Base-by-base conservation (phyloP, 30 jellyfish, hydroid and myxozoan genomes). In the Mastigias papua region DNA sequence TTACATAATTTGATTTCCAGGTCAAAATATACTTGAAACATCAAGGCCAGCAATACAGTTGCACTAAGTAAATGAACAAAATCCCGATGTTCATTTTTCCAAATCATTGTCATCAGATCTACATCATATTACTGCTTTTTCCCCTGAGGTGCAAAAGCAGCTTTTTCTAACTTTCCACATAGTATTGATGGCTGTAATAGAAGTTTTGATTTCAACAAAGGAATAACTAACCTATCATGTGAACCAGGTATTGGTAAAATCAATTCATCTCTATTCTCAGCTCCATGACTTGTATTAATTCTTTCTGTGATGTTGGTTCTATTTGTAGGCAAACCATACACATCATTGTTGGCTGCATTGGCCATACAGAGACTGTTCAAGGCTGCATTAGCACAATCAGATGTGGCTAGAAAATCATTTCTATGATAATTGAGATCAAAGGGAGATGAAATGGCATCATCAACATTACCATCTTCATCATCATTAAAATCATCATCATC, bases 301-400 rank as follows among this genome's bases (percentile, higher is more conserved):
- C 85, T 66, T 73, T 31, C 85, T 33, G 76, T 73, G 85, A 35
- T 37, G 54, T 37, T 19, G 31, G 27, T 61, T 46, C 25, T 77
- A 50, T 77, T 77, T 73, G 84, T 30, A 46, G 61, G 78, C 58
- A 48, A 77, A 77, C 88, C 88, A 77, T 77, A 23, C 48, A 77
- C 88, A 77, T 50, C 88, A 77, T 50, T 22, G 80, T 48, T 50
- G 80, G 77, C 88, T 77, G 88, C 88, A 77, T 77, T 77, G 88
- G 88, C 61, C 0, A 80, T 77, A 77, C 16, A 57, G 13, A 77
- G 5, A 50, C 48, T 48, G 58, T 51, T 77, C 80, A 50, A 77
- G 61, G 58, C 88, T 46, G 88, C 80, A 77, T 77, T 77, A 1
- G 57, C 31, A 42, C 63, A 46, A 50, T 77, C 88, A 77, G 88